phyloP scores from a whole-genome alignment of 2,113 vertebrate species.

The Entosphenus tridentatus region DNA sequence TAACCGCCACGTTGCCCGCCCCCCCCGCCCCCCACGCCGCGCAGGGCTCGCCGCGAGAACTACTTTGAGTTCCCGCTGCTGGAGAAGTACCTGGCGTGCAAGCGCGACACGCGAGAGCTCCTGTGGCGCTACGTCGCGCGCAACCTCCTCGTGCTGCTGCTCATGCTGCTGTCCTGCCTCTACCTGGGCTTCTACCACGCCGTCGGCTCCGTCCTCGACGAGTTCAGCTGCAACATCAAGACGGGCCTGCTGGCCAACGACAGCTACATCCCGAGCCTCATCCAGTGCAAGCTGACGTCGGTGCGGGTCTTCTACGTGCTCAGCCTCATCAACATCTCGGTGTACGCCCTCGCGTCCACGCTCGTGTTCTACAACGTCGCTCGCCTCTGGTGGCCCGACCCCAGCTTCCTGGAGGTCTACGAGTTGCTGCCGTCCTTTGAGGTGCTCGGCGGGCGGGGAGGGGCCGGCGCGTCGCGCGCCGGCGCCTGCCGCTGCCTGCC shows the following conservation, averaged over 20 bases:
- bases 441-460: slow-evolving; percentile 33
- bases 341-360: slow-evolving; percentile 47
- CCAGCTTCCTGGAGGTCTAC: slow-evolving; percentile 52
- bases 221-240: slow-evolving; percentile 71
- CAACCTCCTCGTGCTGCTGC: slow-evolving; percentile 51
- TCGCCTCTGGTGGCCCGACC: slow-evolving; percentile 72
- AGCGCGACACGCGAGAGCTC: slow-evolving; percentile 53
- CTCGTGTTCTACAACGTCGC: slow-evolving; percentile 47
- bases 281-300: slow-evolving; percentile 63
- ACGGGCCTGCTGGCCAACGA: slow-evolving; percentile 37
- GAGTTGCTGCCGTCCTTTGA: slow-evolving; percentile 75
- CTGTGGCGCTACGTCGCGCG: slow-evolving; percentile 51
- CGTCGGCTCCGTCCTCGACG: slow-evolving; percentile 53
- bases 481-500: slow-evolving; percentile 53
- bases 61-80: slow-evolving; percentile 90
- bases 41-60: slow-evolving; percentile 60
- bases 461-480: too few species aligned
- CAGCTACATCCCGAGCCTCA: slow-evolving; percentile 26
- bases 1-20: too few species aligned
- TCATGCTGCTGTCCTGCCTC: slow-evolving; percentile 49
- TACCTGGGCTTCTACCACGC: slow-evolving; percentile 75
- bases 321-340: slow-evolving; percentile 34
- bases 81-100: slow-evolving; percentile 65
- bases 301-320: slow-evolving; percentile 62
- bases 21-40: slow-evolving; percentile 5